A percentile compares a stretch with the other conserved stretches of the same genome.
These are phyloP conservation scores for Hafferia zeledoni DNA, from an alignment of 2,797 vertebrate species.

Conservation along the genomic window DNA sequence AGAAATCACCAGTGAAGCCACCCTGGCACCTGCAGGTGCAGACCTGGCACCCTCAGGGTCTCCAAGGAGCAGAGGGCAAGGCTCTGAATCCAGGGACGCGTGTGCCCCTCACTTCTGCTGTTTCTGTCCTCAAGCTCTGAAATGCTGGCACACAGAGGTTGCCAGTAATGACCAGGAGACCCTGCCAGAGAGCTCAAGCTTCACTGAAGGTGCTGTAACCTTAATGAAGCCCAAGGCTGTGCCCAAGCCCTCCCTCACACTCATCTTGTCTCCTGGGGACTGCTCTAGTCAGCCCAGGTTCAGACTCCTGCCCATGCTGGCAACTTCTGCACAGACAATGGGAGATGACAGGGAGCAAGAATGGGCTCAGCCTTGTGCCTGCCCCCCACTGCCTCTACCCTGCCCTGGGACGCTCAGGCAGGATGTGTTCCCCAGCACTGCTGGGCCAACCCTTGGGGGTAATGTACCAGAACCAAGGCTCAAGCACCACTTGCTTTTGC, in stretches of 20 bases:
- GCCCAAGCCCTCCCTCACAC: background rate
- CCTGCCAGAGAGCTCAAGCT: background rate
- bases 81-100: background rate
- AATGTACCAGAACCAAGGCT: background rate
- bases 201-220: background rate
- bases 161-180: background rate
- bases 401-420: background rate
- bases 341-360: background rate
- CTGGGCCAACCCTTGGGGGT: background rate
- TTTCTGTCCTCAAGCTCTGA: background rate
- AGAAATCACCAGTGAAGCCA: background rate
- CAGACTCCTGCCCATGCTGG: fast-evolving
- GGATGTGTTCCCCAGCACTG: fast-evolving
- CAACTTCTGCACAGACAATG: background rate
- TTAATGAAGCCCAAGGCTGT: background rate
- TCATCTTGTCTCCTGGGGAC: background rate
- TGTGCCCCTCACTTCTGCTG: background rate
- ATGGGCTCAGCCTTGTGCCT: background rate
- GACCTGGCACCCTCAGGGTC: fast-evolving
- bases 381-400: background rate
- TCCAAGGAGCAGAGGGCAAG: background rate
- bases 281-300: background rate
- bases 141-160: background rate
- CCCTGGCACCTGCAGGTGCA: background rate
- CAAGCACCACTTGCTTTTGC: background rate